These are phyloP conservation scores for Columba janthina DNA, from an alignment of 2,113 vertebrate genomes.

Conservation along the genomic window DNA sequence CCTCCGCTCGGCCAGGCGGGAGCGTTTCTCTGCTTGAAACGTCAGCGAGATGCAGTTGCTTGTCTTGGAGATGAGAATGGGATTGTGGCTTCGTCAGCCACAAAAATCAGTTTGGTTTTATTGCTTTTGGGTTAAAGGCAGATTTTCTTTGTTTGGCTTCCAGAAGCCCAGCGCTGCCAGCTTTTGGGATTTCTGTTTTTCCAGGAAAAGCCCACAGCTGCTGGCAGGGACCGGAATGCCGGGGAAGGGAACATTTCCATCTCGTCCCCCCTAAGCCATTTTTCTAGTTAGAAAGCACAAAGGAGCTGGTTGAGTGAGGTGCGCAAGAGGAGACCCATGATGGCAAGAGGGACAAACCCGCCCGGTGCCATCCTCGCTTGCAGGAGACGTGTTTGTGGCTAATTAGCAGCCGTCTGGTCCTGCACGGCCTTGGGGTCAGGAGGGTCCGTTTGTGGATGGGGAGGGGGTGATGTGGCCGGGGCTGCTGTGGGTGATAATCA, in stretches of 20 bases:
- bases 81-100: constrained; percentile 22
- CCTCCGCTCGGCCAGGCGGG: fast-evolving
- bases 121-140: constrained; percentile 40
- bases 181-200: constrained; percentile 47
- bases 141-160: not conserved
- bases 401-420: not conserved
- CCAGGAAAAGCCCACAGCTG: not conserved
- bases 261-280: not conserved
- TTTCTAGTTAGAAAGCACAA: not conserved
- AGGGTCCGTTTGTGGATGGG: not conserved
- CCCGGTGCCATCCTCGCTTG: not conserved
- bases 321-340: not conserved
- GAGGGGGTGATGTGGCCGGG: not conserved
- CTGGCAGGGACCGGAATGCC: not conserved
- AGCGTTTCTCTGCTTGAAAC: not conserved
- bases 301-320: not conserved
- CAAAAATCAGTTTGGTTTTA: not conserved
- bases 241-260: not conserved
- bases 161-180: not conserved
- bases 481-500: too few species aligned
- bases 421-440: not conserved
- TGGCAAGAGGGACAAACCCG: not conserved
- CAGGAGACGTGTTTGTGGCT: not conserved
- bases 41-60: not conserved
- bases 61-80: not conserved